Evolutionary conservation across 2,113 vertebrate genomes (phyloP).

Genomic region (Euleptes europaea): DNA sequence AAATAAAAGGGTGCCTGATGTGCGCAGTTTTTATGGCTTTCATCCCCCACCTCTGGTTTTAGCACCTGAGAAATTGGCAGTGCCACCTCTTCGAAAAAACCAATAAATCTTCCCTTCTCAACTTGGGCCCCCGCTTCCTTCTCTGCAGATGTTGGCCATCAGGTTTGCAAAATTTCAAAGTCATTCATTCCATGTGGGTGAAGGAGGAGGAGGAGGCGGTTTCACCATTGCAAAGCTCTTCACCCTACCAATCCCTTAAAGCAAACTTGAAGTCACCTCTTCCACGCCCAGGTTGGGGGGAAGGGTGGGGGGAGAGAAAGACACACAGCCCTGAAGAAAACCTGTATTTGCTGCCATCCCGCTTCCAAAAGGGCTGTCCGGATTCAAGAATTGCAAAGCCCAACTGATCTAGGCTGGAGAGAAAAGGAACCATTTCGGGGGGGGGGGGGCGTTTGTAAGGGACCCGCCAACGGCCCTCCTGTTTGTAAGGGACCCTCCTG

Average conservation of each 20-base stretch:
- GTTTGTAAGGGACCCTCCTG: background rate
- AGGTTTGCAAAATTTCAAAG: constrained; percentile 67
- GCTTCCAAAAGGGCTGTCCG: background rate
- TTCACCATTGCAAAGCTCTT: constrained; percentile 61
- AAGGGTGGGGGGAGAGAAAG: background rate
- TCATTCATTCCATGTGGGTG: constrained; percentile 48
- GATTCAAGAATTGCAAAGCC: background rate
- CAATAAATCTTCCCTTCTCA: constrained; percentile 68
- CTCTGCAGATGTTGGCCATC: constrained; percentile 56
- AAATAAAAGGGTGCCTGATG: constrained; percentile 60
- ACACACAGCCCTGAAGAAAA: accelerated
- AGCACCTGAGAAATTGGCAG: constrained; percentile 71
- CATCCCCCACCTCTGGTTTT: constrained; percentile 62
- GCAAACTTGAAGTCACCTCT: constrained; percentile 63
- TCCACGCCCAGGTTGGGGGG: constrained; percentile 53
- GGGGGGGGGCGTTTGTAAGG: too few relatives aligned
- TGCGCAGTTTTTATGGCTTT: constrained; percentile 51
- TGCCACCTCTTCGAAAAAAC: constrained; percentile 59
- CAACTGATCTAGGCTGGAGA: background rate
- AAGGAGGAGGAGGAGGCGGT: background rate
- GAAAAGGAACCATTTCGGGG: too few relatives aligned
- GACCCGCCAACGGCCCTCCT: background rate
- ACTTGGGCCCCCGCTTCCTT: constrained; percentile 54
- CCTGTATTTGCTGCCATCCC: background rate
- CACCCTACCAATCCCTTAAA: constrained; percentile 62